These are phyloP conservation scores for Oligia fasciuncula DNA, from an alignment of 2,888 invertebrate genomes.

Conservation along the genomic window DNA sequence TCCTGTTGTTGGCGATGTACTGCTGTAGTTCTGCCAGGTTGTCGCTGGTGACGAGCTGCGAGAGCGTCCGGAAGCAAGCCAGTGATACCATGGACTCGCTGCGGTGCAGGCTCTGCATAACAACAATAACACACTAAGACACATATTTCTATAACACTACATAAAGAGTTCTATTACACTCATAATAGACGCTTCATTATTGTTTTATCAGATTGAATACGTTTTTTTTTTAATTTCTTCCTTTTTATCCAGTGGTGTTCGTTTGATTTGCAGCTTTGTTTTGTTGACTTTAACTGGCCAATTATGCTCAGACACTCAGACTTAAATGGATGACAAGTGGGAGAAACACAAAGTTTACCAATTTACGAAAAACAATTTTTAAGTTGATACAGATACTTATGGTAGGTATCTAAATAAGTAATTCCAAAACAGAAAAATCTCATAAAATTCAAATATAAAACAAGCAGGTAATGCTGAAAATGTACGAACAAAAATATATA, in stretches of 20 bases:
- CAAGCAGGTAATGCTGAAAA: neutral
- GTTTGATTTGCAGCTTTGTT: neutral
- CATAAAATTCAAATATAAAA: neutral
- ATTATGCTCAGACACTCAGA: neutral
- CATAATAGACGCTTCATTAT: neutral
- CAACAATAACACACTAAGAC: conserved; percentile 38
- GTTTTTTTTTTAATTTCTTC: conserved; percentile 22
- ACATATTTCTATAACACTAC: conserved; percentile 12
- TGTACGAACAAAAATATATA: neutral
- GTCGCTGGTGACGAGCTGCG: conserved; percentile 94
- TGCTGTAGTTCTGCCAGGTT: conserved; percentile 94
- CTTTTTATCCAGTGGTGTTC: neutral
- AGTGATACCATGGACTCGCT: conserved; percentile 97
- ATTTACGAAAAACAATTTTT: too few relatives aligned
- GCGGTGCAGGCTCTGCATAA: conserved; percentile 94
- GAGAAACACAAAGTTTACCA: neutral
- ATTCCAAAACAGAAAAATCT: neutral
- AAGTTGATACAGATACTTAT: neutral
- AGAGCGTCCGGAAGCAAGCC: conserved; percentile 94
- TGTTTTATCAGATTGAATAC: conserved; percentile 14
- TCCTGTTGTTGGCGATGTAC: conserved; percentile 95
- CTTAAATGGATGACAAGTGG: too few relatives aligned
- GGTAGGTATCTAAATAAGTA: neutral
- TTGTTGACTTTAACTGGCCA: conserved; percentile 6
- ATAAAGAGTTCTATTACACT: neutral